Percentiles rank a stretch among this genome's conserved stretches.
Evolutionary conservation across 2,888 invertebrate genomes (phyloP).

Genomic region (Alviniconcha strummeri): DNA sequence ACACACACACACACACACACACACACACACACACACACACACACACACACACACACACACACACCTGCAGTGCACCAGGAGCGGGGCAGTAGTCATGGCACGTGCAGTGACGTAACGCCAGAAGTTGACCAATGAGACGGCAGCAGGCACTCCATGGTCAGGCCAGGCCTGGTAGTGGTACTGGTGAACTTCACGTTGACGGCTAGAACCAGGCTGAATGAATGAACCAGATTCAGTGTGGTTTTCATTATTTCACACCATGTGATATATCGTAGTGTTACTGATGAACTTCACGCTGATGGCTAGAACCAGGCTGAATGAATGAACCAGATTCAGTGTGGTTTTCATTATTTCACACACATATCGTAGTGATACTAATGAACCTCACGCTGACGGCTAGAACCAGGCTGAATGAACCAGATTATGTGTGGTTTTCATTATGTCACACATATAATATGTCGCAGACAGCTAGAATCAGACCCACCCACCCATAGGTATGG

Average conservation of each 20-base stretch:
- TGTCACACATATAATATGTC: neutral
- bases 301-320: too few relatives aligned
- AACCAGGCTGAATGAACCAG: too few relatives aligned
- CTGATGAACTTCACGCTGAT: too few relatives aligned
- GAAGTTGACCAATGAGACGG: slow-evolving; percentile 15
- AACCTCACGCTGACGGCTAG: neutral
- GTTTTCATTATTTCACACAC: too few relatives aligned
- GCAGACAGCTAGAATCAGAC: neutral
- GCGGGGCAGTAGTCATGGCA: neutral
- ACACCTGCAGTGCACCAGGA: slow-evolving; percentile 22
- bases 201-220: too few relatives aligned
- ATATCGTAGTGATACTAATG: too few relatives aligned
- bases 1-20: slow-evolving; percentile 2
- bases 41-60: neutral
- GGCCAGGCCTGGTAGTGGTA: slow-evolving; percentile 30
- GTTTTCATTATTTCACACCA: too few relatives aligned
- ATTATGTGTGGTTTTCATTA: neutral
- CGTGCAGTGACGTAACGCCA: slow-evolving; percentile 23
- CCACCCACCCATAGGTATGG: neutral
- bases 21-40: neutral
- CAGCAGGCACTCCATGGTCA: slow-evolving; percentile 24
- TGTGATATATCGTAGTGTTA: too few relatives aligned
- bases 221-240: too few relatives aligned
- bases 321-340: too few relatives aligned
- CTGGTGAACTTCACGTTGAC: neutral